Evolutionary conservation across 2,113 vertebrate genomes (phyloP).

Genomic region (Caloenas nicobarica): DNA sequence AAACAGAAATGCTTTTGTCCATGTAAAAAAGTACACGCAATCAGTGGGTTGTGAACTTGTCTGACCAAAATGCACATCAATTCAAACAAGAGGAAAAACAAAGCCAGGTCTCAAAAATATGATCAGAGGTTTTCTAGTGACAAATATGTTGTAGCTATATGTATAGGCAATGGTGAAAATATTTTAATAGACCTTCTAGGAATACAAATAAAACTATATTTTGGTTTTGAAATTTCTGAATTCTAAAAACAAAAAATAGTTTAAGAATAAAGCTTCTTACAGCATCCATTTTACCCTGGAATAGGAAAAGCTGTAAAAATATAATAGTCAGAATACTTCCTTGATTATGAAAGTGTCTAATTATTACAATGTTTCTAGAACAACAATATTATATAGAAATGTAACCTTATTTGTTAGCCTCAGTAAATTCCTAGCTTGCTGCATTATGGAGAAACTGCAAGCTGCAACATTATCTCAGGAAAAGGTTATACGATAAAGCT

Average conservation of each 20-base stretch:
- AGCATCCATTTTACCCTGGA: neutral
- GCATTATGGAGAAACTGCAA: neutral
- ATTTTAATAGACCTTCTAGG: neutral
- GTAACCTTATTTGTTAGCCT: neutral
- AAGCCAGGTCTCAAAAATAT: neutral
- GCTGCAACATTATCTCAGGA: neutral
- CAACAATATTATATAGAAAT: neutral
- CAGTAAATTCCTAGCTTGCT: neutral
- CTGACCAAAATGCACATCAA: neutral
- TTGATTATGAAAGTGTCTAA: neutral
- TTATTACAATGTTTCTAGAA: neutral
- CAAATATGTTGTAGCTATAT: neutral
- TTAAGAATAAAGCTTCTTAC: neutral
- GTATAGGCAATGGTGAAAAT: neutral
- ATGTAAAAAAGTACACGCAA: neutral
- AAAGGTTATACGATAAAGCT: conserved; percentile 42
- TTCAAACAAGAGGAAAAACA: neutral
- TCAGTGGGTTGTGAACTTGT: neutral
- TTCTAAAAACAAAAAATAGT: neutral
- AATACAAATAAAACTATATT: neutral
- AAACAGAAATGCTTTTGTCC: neutral
- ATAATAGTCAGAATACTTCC: neutral
- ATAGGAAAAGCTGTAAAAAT: neutral
- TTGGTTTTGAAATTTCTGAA: neutral
- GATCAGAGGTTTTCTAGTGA: neutral